Base-by-base conservation (phyloP, 2,888 invertebrate genomes). In the Ornithoptera priamus region DNA sequence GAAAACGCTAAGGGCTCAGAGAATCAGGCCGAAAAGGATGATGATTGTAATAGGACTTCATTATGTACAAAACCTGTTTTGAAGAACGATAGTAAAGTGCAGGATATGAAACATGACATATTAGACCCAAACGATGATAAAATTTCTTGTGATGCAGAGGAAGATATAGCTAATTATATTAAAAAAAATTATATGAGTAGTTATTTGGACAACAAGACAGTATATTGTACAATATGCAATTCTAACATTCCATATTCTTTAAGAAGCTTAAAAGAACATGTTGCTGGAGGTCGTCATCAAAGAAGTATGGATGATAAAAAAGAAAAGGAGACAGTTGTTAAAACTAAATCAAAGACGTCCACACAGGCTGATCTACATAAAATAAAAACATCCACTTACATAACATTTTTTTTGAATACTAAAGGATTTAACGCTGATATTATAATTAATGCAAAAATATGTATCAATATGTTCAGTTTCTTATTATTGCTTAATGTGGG, bases 361-460 rank as follows among this genome's bases (percentile, higher is more conserved):
- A 39, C 75, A 68, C 50, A 59, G 17, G 39, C 5, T 10, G 57
- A 59, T 60, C 60, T 60, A 30, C 8, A 24, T 6, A 70, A 70
- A 64, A 58, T 72, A 5, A 70, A 71, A 0, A 62, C 69, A 18
- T 10, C 22, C 0, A 12, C 64, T 0, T 83, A 77, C 53, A 10
- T 81, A 0, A 62, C 70, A 0, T 72, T 7, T 2, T 0, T 77
- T 0, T 24, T 68, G 0, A 46, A 36, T 6, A 15, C 80, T 0
- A 65, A 71, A 36, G 17, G 39, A 3, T 62, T 72, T 15, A 65
- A 69, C 8, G 63, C 74, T 2, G 78, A 80, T 57, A 5, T 79
- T 0, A 65, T 84, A 17, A 72, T 85, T 8, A 85, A 85, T 72
- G 76, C 80, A 0, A 79, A 78, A 50, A 74, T 76, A 46, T 78